Evolutionary conservation across 1,140 invertebrate species (phyloP), one percentile per base, ranked within the genome.

Genomic region (fruit fly (Drosophila melanogaster)): DNA sequence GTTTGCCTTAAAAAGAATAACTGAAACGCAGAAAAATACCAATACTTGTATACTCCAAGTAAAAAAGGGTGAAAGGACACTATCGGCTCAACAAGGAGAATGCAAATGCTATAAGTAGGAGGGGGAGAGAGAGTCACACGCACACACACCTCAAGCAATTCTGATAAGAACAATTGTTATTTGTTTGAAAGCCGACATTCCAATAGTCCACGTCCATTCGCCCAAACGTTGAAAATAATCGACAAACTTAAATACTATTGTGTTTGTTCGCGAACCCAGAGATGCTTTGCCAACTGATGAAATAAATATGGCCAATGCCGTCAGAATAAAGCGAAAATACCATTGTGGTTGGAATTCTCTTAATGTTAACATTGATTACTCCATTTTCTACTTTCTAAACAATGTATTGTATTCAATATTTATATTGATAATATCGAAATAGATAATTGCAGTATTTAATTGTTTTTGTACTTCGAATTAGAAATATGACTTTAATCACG

Each of bases 81-180:
- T 37, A 14, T 37, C 10, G 26, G 14, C 17, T 15, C n/a, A 11
- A 24, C 19, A 33, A 51, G 19, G 10, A 35, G 15, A 50, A 49
- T 50, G 47, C 47, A n/a, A 51, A 51, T 51, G 10, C 30, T 50
- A 12, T 19, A 15, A 50, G 24, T n/a, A n/a, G n/a, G 10, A 35
- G 41, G 50, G n/a, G 38, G 24, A 30, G 22, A 51, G 43, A 50
- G 30, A 49, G 56, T 49, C 30, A 7, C 47, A 50, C 30, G 46
- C 71, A 74, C 59, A 67, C 58, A 62, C 72, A 58, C 64, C 50
- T 77, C 57, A 46, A 57, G 35, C 46, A 41, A 64, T 87, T 86
- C 84, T 87, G 83, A 86, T 86, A 86, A 86, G 81, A 79, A 69
- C 56, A 66, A 57, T 24, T 75, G 51, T 81, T 85, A 76, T 83